Evolutionary conservation across 2,113 vertebrate species (phyloP).

Genomic region (Hiodon alosoides): DNA sequence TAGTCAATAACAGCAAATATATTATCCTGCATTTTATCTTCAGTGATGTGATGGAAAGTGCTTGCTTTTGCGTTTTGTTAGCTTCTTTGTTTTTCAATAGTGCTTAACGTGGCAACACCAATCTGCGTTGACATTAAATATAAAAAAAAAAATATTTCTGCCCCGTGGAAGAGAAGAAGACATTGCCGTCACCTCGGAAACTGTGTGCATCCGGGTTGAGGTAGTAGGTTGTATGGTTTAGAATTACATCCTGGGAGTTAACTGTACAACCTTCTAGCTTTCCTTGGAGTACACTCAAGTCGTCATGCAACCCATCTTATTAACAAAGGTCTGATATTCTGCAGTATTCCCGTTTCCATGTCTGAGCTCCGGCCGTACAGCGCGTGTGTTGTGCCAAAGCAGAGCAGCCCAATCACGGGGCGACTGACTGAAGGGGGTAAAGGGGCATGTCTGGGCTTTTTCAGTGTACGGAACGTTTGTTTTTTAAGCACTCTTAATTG

Average conservation of each 20-base stretch:
- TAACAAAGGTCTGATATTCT: neutral
- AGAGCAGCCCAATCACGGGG: too few species aligned
- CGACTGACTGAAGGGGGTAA: too few species aligned
- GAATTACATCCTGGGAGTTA: conserved; percentile 99
- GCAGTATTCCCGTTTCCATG: too few species aligned
- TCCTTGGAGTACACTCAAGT: conserved; percentile 98
- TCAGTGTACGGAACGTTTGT: too few species aligned
- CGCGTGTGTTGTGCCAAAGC: too few species aligned
- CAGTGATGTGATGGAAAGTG: neutral
- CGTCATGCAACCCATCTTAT: conserved; percentile 71
- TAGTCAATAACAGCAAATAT: too few species aligned
- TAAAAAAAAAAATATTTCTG: neutral
- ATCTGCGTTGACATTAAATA: neutral
- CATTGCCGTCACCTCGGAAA: conserved; percentile 4
- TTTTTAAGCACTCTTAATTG: too few species aligned
- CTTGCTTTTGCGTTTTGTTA: neutral
- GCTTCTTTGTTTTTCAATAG: neutral
- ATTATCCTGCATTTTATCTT: neutral
- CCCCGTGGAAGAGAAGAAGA: conserved; percentile 20
- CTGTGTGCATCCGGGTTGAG: conserved; percentile 99
- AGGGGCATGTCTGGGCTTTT: too few species aligned
- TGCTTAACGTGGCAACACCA: too few species aligned
- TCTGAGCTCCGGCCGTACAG: too few species aligned
- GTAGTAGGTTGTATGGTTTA: conserved; percentile 99
- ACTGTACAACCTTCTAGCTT: conserved; percentile 99